phyloP scores from a whole-genome alignment of 2,797 vertebrate species.

The Sebastes flavidus region DNA sequence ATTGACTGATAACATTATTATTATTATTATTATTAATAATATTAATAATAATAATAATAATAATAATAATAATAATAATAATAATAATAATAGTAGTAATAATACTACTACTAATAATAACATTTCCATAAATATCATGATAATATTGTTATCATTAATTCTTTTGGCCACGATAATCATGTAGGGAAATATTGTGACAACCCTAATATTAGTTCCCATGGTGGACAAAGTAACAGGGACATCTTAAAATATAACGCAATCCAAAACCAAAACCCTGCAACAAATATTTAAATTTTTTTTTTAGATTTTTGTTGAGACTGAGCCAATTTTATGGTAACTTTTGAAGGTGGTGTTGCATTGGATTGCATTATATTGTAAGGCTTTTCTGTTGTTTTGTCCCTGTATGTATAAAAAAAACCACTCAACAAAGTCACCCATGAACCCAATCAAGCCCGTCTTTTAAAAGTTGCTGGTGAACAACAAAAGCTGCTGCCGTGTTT shows the following conservation, averaged over 20 bases:
- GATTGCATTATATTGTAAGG: not conserved
- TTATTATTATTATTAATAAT: too few species aligned
- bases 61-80: too few species aligned
- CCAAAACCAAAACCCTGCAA: not conserved
- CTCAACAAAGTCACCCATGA: not conserved
- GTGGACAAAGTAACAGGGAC: not conserved
- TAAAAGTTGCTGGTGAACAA: slow-evolving; percentile 35
- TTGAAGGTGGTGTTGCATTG: not conserved
- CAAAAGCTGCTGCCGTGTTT: slow-evolving; percentile 50
- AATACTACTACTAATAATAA: too few species aligned
- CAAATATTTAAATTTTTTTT: not conserved
- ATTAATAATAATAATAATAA: too few species aligned
- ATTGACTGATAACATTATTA: too few species aligned
- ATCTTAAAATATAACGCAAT: not conserved
- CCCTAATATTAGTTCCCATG: not conserved
- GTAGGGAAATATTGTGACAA: too few species aligned
- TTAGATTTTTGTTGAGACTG: not conserved
- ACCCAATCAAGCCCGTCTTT: not conserved
- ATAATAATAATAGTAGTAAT: too few species aligned
- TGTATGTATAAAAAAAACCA: not conserved
- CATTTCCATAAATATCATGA: too few species aligned
- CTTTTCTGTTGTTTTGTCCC: not conserved
- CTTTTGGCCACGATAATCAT: too few species aligned
- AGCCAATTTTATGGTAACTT: not conserved
- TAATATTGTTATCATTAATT: too few species aligned